Evolutionary conservation across 2,888 invertebrate genomes (phyloP), one percentile per base, ranked within the genome.

Genomic region (Alentia gelatinosa): DNA sequence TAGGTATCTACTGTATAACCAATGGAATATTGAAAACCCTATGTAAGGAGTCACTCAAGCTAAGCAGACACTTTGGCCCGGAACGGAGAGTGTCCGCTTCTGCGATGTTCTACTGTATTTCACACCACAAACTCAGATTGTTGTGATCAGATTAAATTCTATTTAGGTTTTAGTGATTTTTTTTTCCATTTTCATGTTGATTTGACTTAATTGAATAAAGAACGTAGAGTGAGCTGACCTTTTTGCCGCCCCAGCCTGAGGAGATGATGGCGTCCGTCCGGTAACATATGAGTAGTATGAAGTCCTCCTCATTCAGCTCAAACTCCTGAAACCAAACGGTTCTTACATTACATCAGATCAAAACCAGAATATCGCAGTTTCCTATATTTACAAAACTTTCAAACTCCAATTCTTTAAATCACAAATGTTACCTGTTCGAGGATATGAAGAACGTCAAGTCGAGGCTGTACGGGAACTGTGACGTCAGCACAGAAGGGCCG

Each of bases 401-500:
- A n/a, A n/a, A 68, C 26, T 26, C 68, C n/a, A 7, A 68, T 68
- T 12, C 15, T 19, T 12, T 47, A 12, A 7, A 47, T 47, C 9
- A 19, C 47, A 47, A 19, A 47, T 33, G 33, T 33, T 9, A 95
- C 95, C 94, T 95, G 94, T 92, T 95, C 95, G 15, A 95, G 92
- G 30, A 95, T 93, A 75, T 94, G 92, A 15, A 95, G 92, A 9
- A 95, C 94, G 92, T 94, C 94, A 7, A 95, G 94, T 47, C 95
- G 92, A 19, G 94, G 94, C 75, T 94, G 93, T 1, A 95, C 95
- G 39, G 93, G 92, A n/a, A 95, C 93, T 33, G 92, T 91, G 12
- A 93, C 84, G 91, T 95, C 95, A 30, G 95, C 94, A 93, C 95
- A 95, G 92, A 95, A 95, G 35, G 95, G 94, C 30, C 95, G 92